Percentiles rank a stretch among this genome's conserved stretches.
These are phyloP conservation scores for Limnephilus rhombicus DNA, from an alignment of 2,888 invertebrate genomes.

Conservation along the genomic window DNA sequence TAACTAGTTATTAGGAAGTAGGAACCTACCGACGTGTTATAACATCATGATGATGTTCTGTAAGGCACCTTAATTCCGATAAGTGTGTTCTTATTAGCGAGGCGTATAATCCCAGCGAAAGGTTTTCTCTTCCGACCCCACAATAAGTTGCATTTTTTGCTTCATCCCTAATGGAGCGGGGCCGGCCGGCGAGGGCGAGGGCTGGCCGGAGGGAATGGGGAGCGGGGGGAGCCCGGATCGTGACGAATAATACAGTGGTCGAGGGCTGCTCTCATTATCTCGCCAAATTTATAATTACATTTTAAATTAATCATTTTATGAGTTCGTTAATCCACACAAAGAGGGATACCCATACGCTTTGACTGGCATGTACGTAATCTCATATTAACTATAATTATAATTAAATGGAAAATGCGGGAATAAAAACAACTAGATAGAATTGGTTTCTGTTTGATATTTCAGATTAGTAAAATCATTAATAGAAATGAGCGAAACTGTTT, in stretches of 20 bases:
- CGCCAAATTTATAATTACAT: not conserved
- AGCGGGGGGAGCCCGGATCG: not conserved
- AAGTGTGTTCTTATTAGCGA: not conserved
- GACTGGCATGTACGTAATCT: not conserved
- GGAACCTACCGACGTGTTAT: not conserved
- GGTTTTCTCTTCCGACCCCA: not conserved
- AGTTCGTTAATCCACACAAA: not conserved
- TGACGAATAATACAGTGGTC: not conserved
- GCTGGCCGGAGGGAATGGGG: not conserved
- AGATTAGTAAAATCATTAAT: too few relatives aligned
- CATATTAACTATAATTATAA: not conserved
- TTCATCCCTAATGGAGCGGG: conserved; percentile 25
- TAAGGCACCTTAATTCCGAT: not conserved
- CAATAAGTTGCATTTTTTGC: conserved; percentile 34
- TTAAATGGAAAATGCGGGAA: not conserved
- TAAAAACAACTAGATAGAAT: too few relatives aligned
- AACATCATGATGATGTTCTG: not conserved
- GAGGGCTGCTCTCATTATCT: not conserved
- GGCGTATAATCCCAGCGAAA: conserved; percentile 13
- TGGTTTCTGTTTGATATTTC: too few relatives aligned
- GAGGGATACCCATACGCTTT: not conserved
- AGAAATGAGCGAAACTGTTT: too few relatives aligned
- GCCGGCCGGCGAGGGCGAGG: not conserved
- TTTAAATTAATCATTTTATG: not conserved
- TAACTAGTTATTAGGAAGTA: not conserved